phyloP scores from a whole-genome alignment of 1,140 invertebrate species.

The Penaeus vannamei region DNA sequence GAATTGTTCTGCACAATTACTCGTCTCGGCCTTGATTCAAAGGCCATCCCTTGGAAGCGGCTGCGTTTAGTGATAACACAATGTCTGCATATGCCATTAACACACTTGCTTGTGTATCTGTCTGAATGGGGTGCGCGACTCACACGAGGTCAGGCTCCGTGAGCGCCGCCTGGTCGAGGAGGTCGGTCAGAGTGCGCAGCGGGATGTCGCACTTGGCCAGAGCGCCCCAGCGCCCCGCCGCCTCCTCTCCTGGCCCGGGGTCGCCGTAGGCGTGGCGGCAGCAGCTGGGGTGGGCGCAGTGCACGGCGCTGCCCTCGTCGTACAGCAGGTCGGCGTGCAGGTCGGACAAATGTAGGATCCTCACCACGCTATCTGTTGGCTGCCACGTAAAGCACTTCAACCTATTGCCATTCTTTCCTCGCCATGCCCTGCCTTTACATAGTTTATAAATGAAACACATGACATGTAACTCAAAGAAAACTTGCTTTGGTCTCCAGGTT shows the following conservation, averaged over 20 bases:
- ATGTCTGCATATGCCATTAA: too few species aligned
- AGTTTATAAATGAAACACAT: too few species aligned
- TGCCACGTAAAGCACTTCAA: background rate
- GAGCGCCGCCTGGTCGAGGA: slow-evolving; percentile 53
- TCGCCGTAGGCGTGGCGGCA: slow-evolving; percentile 71
- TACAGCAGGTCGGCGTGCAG: slow-evolving; percentile 70
- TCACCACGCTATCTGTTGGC: slow-evolving; percentile 45
- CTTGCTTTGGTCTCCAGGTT: too few species aligned
- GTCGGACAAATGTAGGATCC: slow-evolving; percentile 70
- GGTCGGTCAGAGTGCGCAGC: slow-evolving; percentile 68
- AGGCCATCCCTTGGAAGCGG: too few species aligned
- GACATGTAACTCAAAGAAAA: too few species aligned
- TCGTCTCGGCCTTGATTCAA: too few species aligned
- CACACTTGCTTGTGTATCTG: too few species aligned
- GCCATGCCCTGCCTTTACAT: too few species aligned
- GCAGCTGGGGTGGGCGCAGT: slow-evolving; percentile 73
- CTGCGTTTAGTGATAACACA: background rate
- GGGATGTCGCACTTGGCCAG: slow-evolving; percentile 70
- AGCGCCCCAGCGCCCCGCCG: slow-evolving; percentile 70
- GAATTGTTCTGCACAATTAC: too few species aligned
- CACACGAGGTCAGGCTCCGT: slow-evolving; percentile 58
- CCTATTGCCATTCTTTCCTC: background rate
- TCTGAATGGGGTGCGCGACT: background rate
- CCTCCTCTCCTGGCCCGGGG: slow-evolving; percentile 52
- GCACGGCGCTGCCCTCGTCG: slow-evolving; percentile 69